Percentiles rank a stretch among this genome's conserved stretches.
phyloP scores from a whole-genome alignment of 2,888 invertebrate species.

The Tinea semifulvella region DNA sequence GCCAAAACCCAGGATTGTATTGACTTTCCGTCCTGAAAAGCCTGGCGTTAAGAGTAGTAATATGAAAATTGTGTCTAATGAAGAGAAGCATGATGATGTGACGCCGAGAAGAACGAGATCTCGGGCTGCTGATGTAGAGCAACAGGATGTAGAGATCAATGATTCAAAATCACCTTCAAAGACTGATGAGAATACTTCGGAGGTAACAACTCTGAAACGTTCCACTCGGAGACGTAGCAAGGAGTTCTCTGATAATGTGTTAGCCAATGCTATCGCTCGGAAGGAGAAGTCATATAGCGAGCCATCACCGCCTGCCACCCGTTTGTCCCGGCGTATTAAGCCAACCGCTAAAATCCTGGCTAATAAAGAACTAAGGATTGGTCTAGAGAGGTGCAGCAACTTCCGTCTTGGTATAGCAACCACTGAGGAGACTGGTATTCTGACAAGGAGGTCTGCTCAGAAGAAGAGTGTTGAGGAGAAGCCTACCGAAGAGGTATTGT shows the following conservation, averaged over 20 bases:
- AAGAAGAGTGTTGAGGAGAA: slow-evolving; percentile 25
- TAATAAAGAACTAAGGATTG: slow-evolving; percentile 69
- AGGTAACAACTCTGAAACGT: slow-evolving; percentile 62
- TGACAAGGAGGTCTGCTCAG: slow-evolving; percentile 41
- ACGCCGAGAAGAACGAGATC: slow-evolving; percentile 42
- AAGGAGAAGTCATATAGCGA: slow-evolving; percentile 76
- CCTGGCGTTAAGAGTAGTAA: slow-evolving; percentile 59
- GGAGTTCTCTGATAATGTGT: slow-evolving; percentile 68
- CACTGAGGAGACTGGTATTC: slow-evolving; percentile 46
- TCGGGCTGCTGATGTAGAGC: slow-evolving; percentile 40
- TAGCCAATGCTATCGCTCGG: slow-evolving; percentile 76
- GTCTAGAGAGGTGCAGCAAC: slow-evolving; percentile 65
- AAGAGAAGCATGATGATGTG: slow-evolving; percentile 49
- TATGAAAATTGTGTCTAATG: slow-evolving; percentile 59
- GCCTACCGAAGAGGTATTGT: neutral
- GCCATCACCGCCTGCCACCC: slow-evolving; percentile 33
- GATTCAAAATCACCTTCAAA: slow-evolving; percentile 31
- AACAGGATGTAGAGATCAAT: slow-evolving; percentile 39
- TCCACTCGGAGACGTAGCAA: slow-evolving; percentile 71
- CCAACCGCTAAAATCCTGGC: slow-evolving; percentile 74
- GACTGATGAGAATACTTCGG: slow-evolving; percentile 44
- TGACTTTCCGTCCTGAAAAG: slow-evolving; percentile 71
- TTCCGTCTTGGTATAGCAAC: slow-evolving; percentile 56
- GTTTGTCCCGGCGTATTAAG: slow-evolving; percentile 66
- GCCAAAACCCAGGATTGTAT: slow-evolving; percentile 67